Conservation (phyloP, 2,113 vertebrate species). For the Tringa solitaria region DNA sequence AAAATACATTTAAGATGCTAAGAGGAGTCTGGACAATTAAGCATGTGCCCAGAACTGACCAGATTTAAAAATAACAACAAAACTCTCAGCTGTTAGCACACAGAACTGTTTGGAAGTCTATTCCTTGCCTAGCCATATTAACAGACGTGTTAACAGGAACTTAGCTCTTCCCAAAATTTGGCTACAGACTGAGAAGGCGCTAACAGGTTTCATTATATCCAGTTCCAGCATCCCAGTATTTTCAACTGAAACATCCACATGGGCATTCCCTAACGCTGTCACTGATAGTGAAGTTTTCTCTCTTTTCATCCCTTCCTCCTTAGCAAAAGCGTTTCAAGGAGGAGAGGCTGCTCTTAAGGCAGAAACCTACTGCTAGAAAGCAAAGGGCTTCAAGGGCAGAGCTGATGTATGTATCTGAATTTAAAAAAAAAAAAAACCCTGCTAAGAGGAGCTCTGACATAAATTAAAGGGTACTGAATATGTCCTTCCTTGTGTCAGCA, state of each 20-base stretch:
- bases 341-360: neutral
- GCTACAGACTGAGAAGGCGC: neutral
- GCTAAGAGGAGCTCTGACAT: neutral
- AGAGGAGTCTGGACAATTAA: neutral
- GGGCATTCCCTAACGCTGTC: neutral
- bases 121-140: neutral
- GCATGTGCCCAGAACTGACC: neutral
- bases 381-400: neutral
- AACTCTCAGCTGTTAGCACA: neutral
- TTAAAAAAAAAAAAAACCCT: neutral
- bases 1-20: neutral
- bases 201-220: neutral
- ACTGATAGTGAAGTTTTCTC: neutral
- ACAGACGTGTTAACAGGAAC: neutral
- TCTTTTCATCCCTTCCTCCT: neutral
- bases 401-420: neutral
- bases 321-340: neutral
- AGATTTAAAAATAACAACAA: neutral
- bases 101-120: neutral
- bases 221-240: neutral
- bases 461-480: neutral
- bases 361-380: neutral
- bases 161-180: neutral
- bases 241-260: neutral
- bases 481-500: neutral